These are phyloP conservation scores for Triops longicaudatus DNA, from an alignment of 1,140 invertebrate genomes.

Conservation along the genomic window DNA sequence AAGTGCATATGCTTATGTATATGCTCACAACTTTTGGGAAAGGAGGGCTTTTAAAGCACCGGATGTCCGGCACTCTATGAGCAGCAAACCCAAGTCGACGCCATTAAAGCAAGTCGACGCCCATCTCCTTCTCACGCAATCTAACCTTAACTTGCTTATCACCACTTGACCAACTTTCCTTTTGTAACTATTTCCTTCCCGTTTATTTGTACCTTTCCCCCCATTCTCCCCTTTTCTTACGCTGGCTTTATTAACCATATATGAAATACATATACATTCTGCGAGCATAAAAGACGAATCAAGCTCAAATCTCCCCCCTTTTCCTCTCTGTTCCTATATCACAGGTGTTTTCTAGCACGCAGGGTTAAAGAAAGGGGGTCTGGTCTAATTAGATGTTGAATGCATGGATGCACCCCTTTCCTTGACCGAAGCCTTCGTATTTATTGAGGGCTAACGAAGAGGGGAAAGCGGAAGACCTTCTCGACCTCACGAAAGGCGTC, in stretches of 20 bases:
- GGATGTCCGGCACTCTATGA: slow-evolving; percentile 1
- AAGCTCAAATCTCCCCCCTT: not conserved
- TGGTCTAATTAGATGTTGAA: not conserved
- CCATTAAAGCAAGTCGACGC: slow-evolving; percentile 9
- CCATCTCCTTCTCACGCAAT: slow-evolving; percentile 9
- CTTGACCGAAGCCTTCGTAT: not conserved
- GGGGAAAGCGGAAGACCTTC: not conserved
- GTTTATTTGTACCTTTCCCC: not conserved
- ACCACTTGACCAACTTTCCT: not conserved
- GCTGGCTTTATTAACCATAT: too few relatives aligned
- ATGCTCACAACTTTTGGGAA: not conserved
- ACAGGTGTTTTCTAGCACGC: not conserved
- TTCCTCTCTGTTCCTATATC: not conserved
- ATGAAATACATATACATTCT: not conserved
- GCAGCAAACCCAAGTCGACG: not conserved
- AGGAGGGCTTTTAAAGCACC: not conserved
- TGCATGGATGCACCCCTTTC: not conserved
- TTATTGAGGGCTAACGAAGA: not conserved
- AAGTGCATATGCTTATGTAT: not conserved
- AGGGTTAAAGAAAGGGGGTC: not conserved
- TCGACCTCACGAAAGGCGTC: slow-evolving; percentile 2
- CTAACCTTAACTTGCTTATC: not conserved
- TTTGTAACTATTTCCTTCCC: not conserved
- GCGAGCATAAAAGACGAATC: not conserved
- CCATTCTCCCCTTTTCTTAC: not conserved